Base-by-base conservation (phyloP, 2,113 vertebrate genomes). In the Recurvirostra avosetta region DNA sequence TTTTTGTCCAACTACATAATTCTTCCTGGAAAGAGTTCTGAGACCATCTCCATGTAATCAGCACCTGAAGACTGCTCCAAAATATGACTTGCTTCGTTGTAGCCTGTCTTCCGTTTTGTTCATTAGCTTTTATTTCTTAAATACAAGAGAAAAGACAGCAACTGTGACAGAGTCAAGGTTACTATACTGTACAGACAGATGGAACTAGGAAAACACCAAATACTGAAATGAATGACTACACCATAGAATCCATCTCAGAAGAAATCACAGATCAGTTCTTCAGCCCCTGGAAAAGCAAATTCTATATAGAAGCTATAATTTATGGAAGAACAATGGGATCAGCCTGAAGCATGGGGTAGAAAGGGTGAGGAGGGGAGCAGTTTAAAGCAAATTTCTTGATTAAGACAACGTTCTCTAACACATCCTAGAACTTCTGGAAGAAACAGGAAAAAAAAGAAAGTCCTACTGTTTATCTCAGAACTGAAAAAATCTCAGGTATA, bases 81-180 rank as follows among this genome's bases (percentile, higher is more conserved):
- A 89, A n/a, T 12, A 40, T 2, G 4, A 40, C 15, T 53, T 2
- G 1, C 10, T 71, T 58, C 2, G 0, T 36, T 41, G 6, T 34
- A 75, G 12, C 27, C 50, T 38, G 50, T 30, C 56, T 79, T 65
- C 66, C 56, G 50, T 26, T 82, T 52, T 45, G 32, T 61, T 47
- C 32, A 13, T 58, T 49, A 63, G 30, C 20, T 87, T 80, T 62
- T 67, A 72, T 75, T 80, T 71, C 67, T 16, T 22, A 47, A 92
- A 74, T 20, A 71, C n/a, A 43, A 40, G 1, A 41, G 70, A 41
- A 67, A 68, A 68, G 9, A 0, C 19, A 58, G 41, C 30, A 79
- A 36, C 32, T 87, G 26, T 45, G 29, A 55, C 27, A 67, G 27
- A 73, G 32, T 25, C 47, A 55, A 77, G 47, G 25, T 61, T 66